Evolutionary conservation across 1,140 invertebrate species (phyloP).

Genomic region (Dufourea novaeangliae): DNA sequence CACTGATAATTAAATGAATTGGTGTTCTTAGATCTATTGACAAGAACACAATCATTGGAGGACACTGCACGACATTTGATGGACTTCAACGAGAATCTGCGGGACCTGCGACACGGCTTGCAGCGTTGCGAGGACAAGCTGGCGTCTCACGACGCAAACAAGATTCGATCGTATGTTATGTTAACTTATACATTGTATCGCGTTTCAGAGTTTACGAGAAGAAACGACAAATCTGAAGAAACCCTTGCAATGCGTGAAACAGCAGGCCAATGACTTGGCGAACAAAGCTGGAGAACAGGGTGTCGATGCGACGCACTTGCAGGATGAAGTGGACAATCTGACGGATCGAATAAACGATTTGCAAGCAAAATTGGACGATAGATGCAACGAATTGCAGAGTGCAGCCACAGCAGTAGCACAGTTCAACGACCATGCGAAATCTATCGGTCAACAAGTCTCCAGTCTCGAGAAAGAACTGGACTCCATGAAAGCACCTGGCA

Average conservation of each 20-base stretch:
- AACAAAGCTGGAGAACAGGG: conserved; percentile 86
- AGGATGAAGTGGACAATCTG: conserved; percentile 89
- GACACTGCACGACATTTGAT: conserved; percentile 90
- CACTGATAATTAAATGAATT: conserved; percentile 12
- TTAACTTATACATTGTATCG: conserved; percentile 18
- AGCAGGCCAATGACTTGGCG: conserved; percentile 88
- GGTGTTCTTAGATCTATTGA: conserved; percentile 78
- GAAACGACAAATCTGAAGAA: conserved; percentile 89
- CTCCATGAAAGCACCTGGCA: conserved; percentile 90
- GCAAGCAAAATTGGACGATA: conserved; percentile 88
- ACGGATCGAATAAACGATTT: conserved; percentile 91
- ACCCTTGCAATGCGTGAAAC: conserved; percentile 87
- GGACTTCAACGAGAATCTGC: conserved; percentile 92
- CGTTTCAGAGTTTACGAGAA: conserved; percentile 84
- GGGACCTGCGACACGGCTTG: conserved; percentile 91
- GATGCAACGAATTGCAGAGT: conserved; percentile 91
- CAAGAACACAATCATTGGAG: conserved; percentile 90
- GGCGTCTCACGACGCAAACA: conserved; percentile 90
- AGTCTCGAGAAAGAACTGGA: conserved; percentile 93
- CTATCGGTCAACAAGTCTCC: conserved; percentile 88
- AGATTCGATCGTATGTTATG: too few relatives aligned
- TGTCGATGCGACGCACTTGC: conserved; percentile 88
- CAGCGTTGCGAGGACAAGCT: conserved; percentile 94
- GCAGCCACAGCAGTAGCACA: conserved; percentile 93
- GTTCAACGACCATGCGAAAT: conserved; percentile 93